Conservation (phyloP, 2,113 vertebrate species). For the Tinamus guttatus region DNA sequence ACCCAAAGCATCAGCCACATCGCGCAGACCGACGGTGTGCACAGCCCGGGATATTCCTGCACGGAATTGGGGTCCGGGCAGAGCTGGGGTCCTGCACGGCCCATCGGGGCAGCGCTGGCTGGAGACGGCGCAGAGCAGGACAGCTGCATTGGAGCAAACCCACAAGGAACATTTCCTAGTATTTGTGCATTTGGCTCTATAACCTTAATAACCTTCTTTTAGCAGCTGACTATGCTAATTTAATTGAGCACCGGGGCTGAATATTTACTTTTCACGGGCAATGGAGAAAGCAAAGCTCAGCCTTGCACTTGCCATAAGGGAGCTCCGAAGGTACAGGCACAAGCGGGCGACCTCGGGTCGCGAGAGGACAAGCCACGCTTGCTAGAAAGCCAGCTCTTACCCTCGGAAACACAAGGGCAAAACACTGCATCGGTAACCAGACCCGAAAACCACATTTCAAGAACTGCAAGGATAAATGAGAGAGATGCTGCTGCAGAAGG, state of each 20-base stretch:
- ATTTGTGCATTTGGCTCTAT: not conserved
- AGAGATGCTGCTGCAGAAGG: not conserved
- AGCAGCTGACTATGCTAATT: not conserved
- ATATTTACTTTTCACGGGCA: not conserved
- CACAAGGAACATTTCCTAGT: not conserved
- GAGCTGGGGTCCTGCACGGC: not conserved
- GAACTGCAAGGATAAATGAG: not conserved
- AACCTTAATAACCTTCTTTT: accelerated
- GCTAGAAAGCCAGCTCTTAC: not conserved
- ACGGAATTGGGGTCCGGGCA: too few species aligned
- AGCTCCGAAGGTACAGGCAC: not conserved
- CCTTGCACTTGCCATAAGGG: not conserved
- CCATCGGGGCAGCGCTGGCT: accelerated
- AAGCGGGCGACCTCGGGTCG: not conserved
- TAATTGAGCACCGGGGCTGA: not conserved
- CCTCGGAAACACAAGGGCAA: not conserved
- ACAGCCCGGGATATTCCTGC: not conserved
- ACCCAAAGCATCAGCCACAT: not conserved
- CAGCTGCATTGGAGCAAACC: not conserved
- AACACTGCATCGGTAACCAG: not conserved
- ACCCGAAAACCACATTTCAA: not conserved
- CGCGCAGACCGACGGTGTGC: not conserved
- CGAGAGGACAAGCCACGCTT: accelerated
- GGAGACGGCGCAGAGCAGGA: not conserved
- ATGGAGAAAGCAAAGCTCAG: not conserved